Evolutionary conservation across 2,113 vertebrate species (phyloP), one percentile per base, ranked within the genome.

Genomic region (Leiothrix lutea): DNA sequence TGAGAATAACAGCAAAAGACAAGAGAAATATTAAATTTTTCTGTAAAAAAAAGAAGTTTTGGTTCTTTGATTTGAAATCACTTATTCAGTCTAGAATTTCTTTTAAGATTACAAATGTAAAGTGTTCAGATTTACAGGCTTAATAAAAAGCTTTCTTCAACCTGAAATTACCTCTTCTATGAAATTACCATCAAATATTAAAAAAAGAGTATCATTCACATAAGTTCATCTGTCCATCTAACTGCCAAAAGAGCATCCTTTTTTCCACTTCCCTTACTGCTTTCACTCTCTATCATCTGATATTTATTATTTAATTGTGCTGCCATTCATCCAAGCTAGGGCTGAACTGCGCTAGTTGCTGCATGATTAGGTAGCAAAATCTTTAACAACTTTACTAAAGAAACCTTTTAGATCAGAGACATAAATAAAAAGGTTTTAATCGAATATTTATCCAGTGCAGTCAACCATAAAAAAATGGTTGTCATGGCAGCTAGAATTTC

Each of bases 391-490:
- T 95, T 92, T 74, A 61, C 50, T 72, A 69, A 65, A 85, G 44
- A 82, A 75, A 71, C 22, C 40, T 85, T 79, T 79, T 56, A 60
- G 65, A 87, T 94, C 90, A 81, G 38, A 72, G 44, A 29, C 45
- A 51, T 81, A 87, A 94, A 89, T 78, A 75, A 74, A 94, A 93
- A 75, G 28, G 16, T 14, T 67, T 91, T 95, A 67, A 89, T 79
- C 0, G 2, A 92, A 64, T 90, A 79, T 69, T 96, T 93, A 91
- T 79, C 61, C 61, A 72, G 61, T 61, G 48, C 71, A 79, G 48
- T 61, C 81, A 94, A 90, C 17, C 54, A 90, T 78, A 23, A 58
- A 94, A 80, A 88, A 71, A 64, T 6, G 20, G 90, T 96, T 96
- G 40, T 79, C 70, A 90, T 88, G 74, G 81, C 50, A 95, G 74